phyloP scores from a whole-genome alignment of 1,140 invertebrate species.

The Vollenhovia emeryi region DNA sequence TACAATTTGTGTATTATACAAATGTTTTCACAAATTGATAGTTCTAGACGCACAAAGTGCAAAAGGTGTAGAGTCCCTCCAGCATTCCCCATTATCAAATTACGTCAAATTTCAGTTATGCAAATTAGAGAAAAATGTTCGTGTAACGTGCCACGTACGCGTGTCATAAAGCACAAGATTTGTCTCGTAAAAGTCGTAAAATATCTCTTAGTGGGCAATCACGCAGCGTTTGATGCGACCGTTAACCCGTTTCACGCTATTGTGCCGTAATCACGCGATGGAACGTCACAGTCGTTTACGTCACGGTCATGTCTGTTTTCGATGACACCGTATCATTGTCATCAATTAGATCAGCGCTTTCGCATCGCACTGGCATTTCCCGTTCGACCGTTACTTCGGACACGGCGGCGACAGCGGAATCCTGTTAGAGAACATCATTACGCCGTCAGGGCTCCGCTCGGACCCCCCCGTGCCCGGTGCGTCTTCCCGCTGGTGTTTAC shows the following conservation, averaged over 20 bases:
- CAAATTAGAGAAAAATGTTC: not conserved
- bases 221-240: not conserved
- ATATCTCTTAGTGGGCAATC: slow-evolving; percentile 1
- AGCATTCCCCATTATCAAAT: not conserved
- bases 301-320: slow-evolving; percentile 41
- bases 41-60: too few relatives aligned
- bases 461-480: not conserved
- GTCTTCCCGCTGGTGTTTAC: slow-evolving; percentile 57
- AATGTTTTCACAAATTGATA: too few relatives aligned
- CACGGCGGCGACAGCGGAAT: slow-evolving; percentile 31
- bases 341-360: slow-evolving; percentile 35
- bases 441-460: slow-evolving; percentile 33
- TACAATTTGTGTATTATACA: too few relatives aligned
- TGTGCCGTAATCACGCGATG: not conserved
- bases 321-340: slow-evolving; percentile 20
- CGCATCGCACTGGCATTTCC: slow-evolving; percentile 2
- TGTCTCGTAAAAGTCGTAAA: not conserved
- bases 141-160: not conserved
- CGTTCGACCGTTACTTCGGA: slow-evolving; percentile 24
- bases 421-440: slow-evolving; percentile 67
- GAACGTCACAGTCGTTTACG: slow-evolving; percentile 6
- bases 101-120: not conserved
- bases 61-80: too few relatives aligned
- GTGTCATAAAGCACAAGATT: not conserved
- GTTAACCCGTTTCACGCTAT: slow-evolving; percentile 23